Percentiles rank a stretch among this genome's conserved stretches.
Evolutionary conservation across 2,888 invertebrate species (phyloP).

Genomic region (Plagiodera versicolora): DNA sequence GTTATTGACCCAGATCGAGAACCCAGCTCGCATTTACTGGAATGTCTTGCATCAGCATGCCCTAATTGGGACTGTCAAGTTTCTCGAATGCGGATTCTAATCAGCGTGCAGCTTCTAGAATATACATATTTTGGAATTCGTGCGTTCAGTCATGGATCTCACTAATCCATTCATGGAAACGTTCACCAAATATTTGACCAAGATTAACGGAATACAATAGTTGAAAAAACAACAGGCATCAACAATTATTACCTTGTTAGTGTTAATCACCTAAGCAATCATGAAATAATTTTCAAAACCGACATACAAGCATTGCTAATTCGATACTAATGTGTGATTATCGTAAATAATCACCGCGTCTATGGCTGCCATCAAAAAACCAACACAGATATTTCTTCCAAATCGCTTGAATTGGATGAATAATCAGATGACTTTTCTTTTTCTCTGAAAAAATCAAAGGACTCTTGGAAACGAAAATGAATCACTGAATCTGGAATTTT

Average conservation of each 20-base stretch:
- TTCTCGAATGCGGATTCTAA: no score
- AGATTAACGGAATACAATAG: not conserved
- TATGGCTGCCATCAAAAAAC: no score
- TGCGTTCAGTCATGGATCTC: not conserved
- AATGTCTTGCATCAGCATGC: not conserved
- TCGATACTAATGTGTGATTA: not conserved
- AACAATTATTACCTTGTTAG: not conserved
- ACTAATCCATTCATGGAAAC: no score
- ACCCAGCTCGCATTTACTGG: not conserved
- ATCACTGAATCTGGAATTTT: no score
- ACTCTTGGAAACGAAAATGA: no score
- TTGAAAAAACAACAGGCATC: not conserved
- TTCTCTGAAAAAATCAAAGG: no score
- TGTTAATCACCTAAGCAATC: not conserved
- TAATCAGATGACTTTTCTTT: no score
- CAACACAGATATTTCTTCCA: no score
- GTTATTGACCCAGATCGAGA: not conserved
- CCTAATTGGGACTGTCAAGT: no score
- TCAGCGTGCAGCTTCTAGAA: not conserved
- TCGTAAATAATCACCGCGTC: not conserved
- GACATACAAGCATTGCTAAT: not conserved
- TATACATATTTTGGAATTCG: not conserved
- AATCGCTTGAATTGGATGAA: no score
- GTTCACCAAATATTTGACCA: not conserved
- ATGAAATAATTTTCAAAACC: not conserved